phyloP scores from a whole-genome alignment of 2,888 invertebrate species.

The Machimus rusticus region DNA sequence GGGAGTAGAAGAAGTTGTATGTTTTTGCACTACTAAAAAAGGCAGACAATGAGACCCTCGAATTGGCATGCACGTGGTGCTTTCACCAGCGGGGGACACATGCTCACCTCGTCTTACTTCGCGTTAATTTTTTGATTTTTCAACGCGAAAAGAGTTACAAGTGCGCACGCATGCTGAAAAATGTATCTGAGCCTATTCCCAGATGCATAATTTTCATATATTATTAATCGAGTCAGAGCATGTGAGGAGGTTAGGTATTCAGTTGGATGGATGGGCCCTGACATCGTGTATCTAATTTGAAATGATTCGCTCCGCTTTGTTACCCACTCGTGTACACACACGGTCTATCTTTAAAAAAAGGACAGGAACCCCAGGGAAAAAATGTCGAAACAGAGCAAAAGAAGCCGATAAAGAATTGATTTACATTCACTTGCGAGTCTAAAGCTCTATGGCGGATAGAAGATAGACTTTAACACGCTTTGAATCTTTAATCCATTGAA shows the following conservation, averaged over 20 bases:
- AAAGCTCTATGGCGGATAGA: background rate
- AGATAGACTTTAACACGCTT: background rate
- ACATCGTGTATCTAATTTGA: conserved; percentile 10
- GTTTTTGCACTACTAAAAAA: background rate
- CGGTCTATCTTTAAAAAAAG: background rate
- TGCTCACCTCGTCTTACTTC: background rate
- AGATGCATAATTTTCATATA: background rate
- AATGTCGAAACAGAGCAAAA: background rate
- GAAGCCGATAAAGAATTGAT: background rate
- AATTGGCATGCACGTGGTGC: background rate
- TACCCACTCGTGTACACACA: background rate
- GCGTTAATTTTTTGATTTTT: background rate
- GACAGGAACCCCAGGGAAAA: background rate
- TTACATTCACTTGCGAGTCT: background rate
- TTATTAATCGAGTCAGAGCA: background rate
- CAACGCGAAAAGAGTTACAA: background rate
- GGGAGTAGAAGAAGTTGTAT: background rate
- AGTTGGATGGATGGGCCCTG: background rate
- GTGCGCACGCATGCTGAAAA: background rate
- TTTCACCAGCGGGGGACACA: background rate
- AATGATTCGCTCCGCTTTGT: conserved; percentile 8
- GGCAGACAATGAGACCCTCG: background rate
- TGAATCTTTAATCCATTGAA: background rate
- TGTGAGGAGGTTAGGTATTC: background rate
- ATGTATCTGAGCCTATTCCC: background rate